These are phyloP conservation scores for Oreochromis mossambicus DNA, from an alignment of 2,797 vertebrate genomes.

Conservation along the genomic window DNA sequence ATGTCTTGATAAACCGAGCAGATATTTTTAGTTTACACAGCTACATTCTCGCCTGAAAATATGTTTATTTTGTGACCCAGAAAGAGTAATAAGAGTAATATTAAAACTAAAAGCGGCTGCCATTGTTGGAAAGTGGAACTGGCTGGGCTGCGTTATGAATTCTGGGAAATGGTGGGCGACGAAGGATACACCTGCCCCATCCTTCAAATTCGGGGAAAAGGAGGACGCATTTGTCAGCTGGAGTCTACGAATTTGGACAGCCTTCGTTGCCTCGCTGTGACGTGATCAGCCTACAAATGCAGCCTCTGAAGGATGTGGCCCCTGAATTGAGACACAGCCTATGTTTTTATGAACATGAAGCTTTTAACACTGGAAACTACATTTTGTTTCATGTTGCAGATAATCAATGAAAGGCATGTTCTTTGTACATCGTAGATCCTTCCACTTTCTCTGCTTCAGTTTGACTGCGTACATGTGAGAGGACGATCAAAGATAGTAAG, in stretches of 20 bases:
- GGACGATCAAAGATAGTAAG: neutral
- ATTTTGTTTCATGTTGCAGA: neutral
- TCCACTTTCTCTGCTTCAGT: neutral
- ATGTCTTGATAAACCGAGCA: neutral
- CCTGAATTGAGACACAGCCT: neutral
- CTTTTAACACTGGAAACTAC: neutral
- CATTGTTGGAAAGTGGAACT: fast-evolving
- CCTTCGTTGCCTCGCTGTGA: neutral
- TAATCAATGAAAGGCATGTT: neutral
- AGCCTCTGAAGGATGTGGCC: neutral
- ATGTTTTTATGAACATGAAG: neutral
- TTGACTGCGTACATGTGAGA: too few relatives aligned
- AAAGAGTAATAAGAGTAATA: neutral
- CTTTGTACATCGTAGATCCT: neutral
- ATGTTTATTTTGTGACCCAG: fast-evolving
- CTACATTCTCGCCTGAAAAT: neutral
- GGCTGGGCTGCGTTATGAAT: neutral
- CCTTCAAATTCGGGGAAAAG: neutral
- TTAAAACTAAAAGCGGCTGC: neutral
- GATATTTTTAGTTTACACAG: neutral
- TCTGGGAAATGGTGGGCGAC: fast-evolving
- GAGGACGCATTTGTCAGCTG: neutral
- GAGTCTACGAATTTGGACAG: neutral
- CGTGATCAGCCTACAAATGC: neutral
- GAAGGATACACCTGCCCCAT: neutral